These are phyloP conservation scores for Aphelenchoides bicaudatus DNA, from an alignment of 2,888 invertebrate species.

Conservation along the genomic window DNA sequence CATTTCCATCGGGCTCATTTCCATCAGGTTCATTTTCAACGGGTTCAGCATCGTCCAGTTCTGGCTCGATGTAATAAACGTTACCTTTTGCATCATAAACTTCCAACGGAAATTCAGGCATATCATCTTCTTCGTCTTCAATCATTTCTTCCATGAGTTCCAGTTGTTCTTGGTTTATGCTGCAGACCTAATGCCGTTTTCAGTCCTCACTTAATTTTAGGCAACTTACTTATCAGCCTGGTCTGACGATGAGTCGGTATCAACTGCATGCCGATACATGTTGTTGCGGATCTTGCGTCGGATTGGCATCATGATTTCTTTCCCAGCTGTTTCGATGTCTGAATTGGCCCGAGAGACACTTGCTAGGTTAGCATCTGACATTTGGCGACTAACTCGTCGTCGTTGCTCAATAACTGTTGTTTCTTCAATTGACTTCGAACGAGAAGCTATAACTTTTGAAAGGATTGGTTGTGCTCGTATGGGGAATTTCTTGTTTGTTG, in stretches of 20 bases:
- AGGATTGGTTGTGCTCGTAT: not conserved
- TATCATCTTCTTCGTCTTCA: not conserved
- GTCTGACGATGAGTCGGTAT: not conserved
- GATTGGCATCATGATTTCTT: conserved; percentile 9
- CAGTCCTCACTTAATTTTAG: too few species aligned
- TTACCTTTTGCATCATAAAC: conserved; percentile 17
- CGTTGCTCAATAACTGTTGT: not conserved
- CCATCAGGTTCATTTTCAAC: not conserved
- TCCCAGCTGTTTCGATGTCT: conserved; percentile 6
- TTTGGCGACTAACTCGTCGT: conserved; percentile 5
- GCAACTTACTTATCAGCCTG: not conserved
- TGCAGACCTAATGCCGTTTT: too few species aligned
- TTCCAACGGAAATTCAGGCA: conserved; percentile 9
- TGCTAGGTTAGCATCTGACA: conserved; percentile 6
- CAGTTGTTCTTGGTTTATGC: too few species aligned
- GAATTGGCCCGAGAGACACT: not conserved
- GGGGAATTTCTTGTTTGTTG: not conserved
- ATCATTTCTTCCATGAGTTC: not conserved
- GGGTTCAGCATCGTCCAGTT: conserved; percentile 2
- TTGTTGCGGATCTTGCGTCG: not conserved
- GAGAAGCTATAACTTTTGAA: not conserved
- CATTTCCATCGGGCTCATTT: conserved; percentile 7
- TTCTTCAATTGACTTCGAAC: conserved; percentile 14
- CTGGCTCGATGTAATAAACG: conserved; percentile 2
- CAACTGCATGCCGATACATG: conserved; percentile 12